Evolutionary conservation across 2,797 vertebrate species (phyloP).

Genomic region (Thripadectes ignobilis): DNA sequence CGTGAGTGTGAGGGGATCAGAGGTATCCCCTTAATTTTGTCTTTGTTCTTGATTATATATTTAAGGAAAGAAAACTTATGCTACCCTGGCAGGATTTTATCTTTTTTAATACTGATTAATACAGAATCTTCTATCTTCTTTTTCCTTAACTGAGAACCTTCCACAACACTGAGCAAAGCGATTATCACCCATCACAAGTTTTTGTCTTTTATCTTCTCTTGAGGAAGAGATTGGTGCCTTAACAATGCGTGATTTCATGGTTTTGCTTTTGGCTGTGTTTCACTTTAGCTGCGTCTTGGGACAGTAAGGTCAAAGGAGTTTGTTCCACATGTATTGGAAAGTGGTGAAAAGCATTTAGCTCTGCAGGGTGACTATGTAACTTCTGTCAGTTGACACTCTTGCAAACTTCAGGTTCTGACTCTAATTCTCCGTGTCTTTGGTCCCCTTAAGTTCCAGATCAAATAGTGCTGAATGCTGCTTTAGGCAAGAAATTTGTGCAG

Average conservation of each 20-base stretch:
- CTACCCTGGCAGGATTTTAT: background rate
- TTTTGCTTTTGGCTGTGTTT: background rate
- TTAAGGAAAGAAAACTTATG: background rate
- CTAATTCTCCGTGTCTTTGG: background rate
- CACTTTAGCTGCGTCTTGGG: background rate
- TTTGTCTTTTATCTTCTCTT: background rate
- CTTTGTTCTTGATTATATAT: background rate
- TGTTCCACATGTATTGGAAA: background rate
- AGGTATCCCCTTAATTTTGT: background rate
- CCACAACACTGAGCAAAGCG: background rate
- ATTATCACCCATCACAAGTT: background rate
- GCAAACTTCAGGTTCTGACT: background rate
- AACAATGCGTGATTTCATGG: background rate
- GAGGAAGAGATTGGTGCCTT: background rate
- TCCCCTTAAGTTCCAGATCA: background rate
- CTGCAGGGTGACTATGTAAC: background rate
- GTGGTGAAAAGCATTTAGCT: background rate
- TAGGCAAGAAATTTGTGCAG: background rate
- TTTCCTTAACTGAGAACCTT: background rate
- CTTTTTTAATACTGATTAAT: background rate
- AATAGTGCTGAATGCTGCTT: background rate
- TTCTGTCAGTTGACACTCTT: background rate
- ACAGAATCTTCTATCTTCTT: background rate
- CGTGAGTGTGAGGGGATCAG: background rate
- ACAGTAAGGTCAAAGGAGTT: background rate